phyloP scores from a whole-genome alignment of 2,113 vertebrate species.

The Rhinoptilus africanus region DNA sequence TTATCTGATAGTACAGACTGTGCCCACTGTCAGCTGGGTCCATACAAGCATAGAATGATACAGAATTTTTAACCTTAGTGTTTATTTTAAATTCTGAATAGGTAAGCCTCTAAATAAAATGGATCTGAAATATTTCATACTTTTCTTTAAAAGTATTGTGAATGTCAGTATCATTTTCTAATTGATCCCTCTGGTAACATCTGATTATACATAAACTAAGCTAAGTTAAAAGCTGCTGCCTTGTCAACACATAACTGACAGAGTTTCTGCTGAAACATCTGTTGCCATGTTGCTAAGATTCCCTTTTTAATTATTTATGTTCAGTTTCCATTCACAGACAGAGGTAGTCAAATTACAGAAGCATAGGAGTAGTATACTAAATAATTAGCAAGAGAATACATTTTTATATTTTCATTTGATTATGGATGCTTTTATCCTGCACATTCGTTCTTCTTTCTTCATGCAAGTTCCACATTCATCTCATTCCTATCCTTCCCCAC shows the following conservation, averaged over 20 bases:
- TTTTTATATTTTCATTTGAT: not conserved
- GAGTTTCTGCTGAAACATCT: not conserved
- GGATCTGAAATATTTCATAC: not conserved
- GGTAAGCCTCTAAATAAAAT: not conserved
- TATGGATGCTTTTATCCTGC: not conserved
- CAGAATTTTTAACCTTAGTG: not conserved
- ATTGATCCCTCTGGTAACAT: not conserved
- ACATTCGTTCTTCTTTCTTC: not conserved
- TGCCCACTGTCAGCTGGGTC: not conserved
- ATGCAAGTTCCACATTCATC: not conserved
- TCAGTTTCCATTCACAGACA: not conserved
- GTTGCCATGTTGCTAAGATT: not conserved
- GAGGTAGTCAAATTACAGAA: not conserved
- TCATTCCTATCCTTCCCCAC: not conserved
- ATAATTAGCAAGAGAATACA: not conserved
- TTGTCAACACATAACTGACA: not conserved
- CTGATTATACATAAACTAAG: not conserved
- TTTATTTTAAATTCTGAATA: not conserved
- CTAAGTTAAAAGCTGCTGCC: not conserved
- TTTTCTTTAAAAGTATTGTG: not conserved
- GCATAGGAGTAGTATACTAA: not conserved
- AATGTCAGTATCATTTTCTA: not conserved
- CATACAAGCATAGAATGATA: not conserved
- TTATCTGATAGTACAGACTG: not conserved
- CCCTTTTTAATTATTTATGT: not conserved